Evolutionary conservation across 2,797 vertebrate species (phyloP).

Genomic region (Arctocebus calabarensis): DNA sequence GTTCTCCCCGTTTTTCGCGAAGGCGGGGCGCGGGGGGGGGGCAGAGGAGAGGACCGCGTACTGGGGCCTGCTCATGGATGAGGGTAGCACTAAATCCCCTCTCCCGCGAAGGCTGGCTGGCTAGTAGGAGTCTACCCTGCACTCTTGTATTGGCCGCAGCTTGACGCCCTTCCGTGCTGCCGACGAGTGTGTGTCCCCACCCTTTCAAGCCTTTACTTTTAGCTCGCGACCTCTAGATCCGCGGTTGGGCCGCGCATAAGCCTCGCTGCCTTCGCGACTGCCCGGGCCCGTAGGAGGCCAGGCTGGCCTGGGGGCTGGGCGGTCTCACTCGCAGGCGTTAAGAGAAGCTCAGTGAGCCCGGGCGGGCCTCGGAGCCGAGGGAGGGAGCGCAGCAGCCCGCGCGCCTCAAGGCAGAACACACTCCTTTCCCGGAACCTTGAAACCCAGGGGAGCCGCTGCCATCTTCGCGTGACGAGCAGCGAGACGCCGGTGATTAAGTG

Average conservation of each 20-base stretch:
- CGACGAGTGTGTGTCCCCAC: neutral
- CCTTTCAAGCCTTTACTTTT: neutral
- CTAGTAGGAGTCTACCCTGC: slow-evolving; percentile 63
- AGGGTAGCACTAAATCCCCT: neutral
- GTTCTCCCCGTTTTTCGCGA: neutral
- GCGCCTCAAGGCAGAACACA: slow-evolving; percentile 72
- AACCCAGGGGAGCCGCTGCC: slow-evolving; percentile 81
- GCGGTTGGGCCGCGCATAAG: neutral
- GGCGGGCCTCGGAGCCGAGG: neutral
- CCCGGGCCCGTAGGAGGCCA: neutral
- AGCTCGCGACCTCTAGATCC: neutral
- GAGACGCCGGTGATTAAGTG: slow-evolving; percentile 80
- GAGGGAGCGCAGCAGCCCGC: slow-evolving; percentile 58
- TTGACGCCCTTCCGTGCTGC: neutral
- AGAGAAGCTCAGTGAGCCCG: neutral
- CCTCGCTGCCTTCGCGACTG: neutral
- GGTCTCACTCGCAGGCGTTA: neutral
- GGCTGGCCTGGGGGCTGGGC: neutral
- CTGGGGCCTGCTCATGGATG: neutral
- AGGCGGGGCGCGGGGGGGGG: neutral
- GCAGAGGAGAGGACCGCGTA: neutral
- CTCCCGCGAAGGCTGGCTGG: slow-evolving; percentile 1
- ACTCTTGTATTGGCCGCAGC: neutral
- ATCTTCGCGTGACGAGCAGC: slow-evolving; percentile 81
- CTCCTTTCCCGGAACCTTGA: slow-evolving; percentile 81